Evolutionary conservation across 2,113 vertebrate species (phyloP), one percentile per base, ranked within the genome.

Genomic region (Aleadryas rufinucha): DNA sequence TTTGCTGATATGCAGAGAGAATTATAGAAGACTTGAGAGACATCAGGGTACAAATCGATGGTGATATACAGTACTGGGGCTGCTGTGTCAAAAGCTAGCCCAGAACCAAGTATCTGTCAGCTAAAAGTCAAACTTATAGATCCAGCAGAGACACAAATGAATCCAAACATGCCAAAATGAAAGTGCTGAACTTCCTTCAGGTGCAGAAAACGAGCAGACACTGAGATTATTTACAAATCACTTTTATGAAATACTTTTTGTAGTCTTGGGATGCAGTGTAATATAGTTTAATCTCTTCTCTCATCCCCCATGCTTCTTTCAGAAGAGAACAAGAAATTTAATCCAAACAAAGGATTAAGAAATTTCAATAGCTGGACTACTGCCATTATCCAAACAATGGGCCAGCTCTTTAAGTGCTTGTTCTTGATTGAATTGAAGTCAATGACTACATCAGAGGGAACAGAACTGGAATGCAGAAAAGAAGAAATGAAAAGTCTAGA

Each of bases 321-420:
- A 88, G 84, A 89, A 82, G 35, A 94, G 90, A 97, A 89, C 91
- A 92, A 93, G 94, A 77, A 94, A 94, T 91, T 89, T 95, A 95
- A 95, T 95, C 86, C 86, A 93, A 94, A 95, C 85, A 97, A 93
- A 91, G 86, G 88, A 93, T 97, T 97, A 97, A 86, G 82, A 93
- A 52, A 96, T 95, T 95, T 96, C 92, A 92, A n/a, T 95, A 87
- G 90, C 77, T 88, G 91, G 94, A 84, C 90, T 79, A 75, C 16
- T 95, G 85, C 87, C 90, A 82, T 82, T 82, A 53, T 72, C 6
- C 24, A 89, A 80, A 93, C 86, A 92, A 87, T 83, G 71, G 75
- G 45, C 65, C 81, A 91, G 70, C 81, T 95, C 68, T 96, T 91
- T 78, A 96, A 95, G 87, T 93, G 47, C 64, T 89, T 86, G 37